Conservation (phyloP, 2,888 invertebrate genomes). For the Lamellibrachia columna region DNA sequence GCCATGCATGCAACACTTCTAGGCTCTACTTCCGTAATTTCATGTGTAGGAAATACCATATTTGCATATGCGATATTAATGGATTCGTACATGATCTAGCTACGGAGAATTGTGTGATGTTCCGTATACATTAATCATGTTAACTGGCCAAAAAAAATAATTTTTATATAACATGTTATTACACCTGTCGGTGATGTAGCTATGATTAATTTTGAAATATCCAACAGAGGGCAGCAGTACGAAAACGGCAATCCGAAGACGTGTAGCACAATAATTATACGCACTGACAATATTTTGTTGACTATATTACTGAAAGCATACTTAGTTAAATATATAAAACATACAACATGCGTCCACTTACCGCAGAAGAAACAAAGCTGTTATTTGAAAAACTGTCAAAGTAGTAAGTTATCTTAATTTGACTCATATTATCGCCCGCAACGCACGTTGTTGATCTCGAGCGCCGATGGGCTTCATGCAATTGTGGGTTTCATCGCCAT, state of each 20-base stretch:
- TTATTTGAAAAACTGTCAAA: slow-evolving; percentile 92
- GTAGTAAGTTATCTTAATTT: slow-evolving; percentile 68
- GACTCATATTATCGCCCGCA: slow-evolving; percentile 32
- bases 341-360: slow-evolving; percentile 81
- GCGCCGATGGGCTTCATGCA: no score
- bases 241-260: background rate
- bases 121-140: background rate
- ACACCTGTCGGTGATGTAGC: background rate
- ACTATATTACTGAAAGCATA: background rate
- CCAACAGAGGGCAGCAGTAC: background rate
- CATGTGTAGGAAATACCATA: background rate
- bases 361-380: slow-evolving; percentile 85
- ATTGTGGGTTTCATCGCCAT: no score
- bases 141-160: background rate
- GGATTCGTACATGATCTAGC: background rate
- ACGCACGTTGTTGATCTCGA: background rate
- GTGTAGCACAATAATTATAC: background rate
- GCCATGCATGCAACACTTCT: background rate
- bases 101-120: background rate
- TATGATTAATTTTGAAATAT: background rate
- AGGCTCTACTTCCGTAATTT: background rate
- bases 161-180: background rate
- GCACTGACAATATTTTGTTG: background rate
- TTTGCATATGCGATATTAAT: background rate
- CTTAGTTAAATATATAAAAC: background rate